These are phyloP conservation scores for Probaryconus sp. DNA, from an alignment of 1,140 invertebrate species.

Conservation along the genomic window DNA sequence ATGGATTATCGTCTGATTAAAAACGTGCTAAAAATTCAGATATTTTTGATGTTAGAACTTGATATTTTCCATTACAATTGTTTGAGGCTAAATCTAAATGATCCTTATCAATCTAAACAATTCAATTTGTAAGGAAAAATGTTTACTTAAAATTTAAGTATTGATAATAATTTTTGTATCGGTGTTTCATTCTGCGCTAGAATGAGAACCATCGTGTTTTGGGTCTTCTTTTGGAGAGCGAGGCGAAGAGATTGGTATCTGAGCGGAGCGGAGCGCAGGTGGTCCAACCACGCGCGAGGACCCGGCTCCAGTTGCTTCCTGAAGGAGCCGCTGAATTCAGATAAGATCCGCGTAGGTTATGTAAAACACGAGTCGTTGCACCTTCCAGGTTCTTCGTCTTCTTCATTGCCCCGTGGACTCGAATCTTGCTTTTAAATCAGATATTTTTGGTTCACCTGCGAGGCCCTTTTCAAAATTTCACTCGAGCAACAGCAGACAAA, in stretches of 20 bases:
- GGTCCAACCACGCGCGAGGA: slow-evolving; percentile 23
- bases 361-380: slow-evolving; percentile 69
- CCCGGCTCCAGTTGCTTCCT: slow-evolving; percentile 48
- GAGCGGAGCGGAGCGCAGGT: slow-evolving; percentile 43
- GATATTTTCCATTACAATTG: no score
- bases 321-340: slow-evolving; percentile 43
- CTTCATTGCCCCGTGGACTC: slow-evolving; percentile 28
- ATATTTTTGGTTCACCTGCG: slow-evolving; percentile 54
- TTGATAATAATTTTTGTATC: no score
- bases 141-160: no score
- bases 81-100: no score
- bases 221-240: not conserved
- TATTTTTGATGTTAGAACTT: no score
- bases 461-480: no score
- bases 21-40: no score
- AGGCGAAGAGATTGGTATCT: slow-evolving; percentile 17
- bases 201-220: not conserved
- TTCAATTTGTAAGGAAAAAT: no score
- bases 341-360: slow-evolving; percentile 66
- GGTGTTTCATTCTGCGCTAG: no score
- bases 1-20: no score
- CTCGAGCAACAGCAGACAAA: no score
- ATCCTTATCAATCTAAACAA: no score
- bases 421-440: slow-evolving; percentile 51
- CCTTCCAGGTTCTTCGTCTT: slow-evolving; percentile 59